phyloP scores from a whole-genome alignment of 2,888 invertebrate genomes.

The Gymnoscelis rufifasciata region DNA sequence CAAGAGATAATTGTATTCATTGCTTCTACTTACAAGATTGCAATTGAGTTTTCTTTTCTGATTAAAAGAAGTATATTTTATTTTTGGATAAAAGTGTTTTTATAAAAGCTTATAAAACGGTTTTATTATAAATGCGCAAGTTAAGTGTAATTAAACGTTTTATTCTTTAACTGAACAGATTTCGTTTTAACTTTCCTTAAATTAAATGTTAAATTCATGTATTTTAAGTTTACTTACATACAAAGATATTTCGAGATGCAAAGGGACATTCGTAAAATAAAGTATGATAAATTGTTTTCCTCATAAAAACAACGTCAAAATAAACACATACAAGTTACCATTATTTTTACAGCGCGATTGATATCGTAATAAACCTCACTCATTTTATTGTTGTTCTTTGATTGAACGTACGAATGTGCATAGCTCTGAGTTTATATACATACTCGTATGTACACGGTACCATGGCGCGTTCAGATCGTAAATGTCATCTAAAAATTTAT shows the following conservation, averaged over 20 bases:
- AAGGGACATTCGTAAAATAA: too few species aligned
- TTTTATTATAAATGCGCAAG: too few species aligned
- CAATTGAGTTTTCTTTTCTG: too few species aligned
- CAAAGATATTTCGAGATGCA: too few species aligned
- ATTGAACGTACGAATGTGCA: constrained; percentile 38
- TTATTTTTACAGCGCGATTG: constrained; percentile 11
- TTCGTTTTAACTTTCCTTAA: too few species aligned
- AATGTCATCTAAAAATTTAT: constrained; percentile 79
- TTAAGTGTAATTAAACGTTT: too few species aligned
- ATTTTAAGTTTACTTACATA: too few species aligned
- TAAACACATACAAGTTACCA: constrained; percentile 8
- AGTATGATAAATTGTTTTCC: background rate
- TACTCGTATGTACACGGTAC: constrained; percentile 68
- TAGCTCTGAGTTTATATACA: constrained; percentile 67
- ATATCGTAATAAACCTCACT: constrained; percentile 36
- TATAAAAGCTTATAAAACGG: too few species aligned
- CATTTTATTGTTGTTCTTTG: constrained; percentile 34
- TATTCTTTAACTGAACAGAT: too few species aligned
- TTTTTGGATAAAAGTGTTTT: too few species aligned
- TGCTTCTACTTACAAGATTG: constrained; percentile 11
- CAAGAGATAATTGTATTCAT: constrained; percentile 25
- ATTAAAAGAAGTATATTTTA: too few species aligned
- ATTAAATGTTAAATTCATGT: too few species aligned
- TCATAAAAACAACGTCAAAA: background rate
- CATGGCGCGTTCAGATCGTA: constrained; percentile 72